Evolutionary conservation across 2,797 vertebrate genomes (phyloP), one percentile per base, ranked within the genome.

Genomic region (Anguilla anguilla): DNA sequence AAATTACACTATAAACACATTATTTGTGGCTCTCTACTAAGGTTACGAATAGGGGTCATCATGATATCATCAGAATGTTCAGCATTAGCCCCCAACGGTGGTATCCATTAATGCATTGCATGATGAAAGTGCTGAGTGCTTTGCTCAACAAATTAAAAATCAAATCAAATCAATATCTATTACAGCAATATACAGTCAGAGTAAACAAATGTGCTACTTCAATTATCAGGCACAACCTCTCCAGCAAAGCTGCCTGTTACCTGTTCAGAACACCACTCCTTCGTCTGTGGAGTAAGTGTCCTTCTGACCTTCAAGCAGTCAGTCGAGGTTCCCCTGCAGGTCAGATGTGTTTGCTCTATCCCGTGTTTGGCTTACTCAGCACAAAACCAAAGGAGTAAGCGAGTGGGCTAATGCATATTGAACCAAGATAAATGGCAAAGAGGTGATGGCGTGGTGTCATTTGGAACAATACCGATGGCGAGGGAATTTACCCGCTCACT

Each of bases 361-460:
- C 79, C 25, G 0, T 49, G 79, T 82, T 46, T 49, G 39, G 46
- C 79, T 82, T 82, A 25, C 22, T 51, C 79, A 51, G 46, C 79
- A 82, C 25, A 51, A 82, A 28, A 51, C 19, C 19, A 7, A 22
- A 51, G 46, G 22, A 82, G 79, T 46, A n/a, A 49, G 43, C 11
- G 46, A 51, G 79, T 51, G 79, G 79, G 43, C 46, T 49, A 94
- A 92, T 90, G 91, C 90, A 88, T 91, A 93, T 90, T 95, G 92
- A 94, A 51, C 79, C 79, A 51, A 92, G 88, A 89, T 94, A 93
- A 94, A 94, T 89, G 88, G 87, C 89, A 92, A 85, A 93, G 90
- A 94, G 92, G 86, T 85, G 87, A 90, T 89, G 93, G 88, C 69
- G 88, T 91, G 90, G 91, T 91, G 90, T 91, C 91, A 94, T 91